Percentiles rank a stretch among this genome's conserved stretches.
phyloP scores from a whole-genome alignment of 2,797 vertebrate genomes.

The Rhinichthys osculus region DNA sequence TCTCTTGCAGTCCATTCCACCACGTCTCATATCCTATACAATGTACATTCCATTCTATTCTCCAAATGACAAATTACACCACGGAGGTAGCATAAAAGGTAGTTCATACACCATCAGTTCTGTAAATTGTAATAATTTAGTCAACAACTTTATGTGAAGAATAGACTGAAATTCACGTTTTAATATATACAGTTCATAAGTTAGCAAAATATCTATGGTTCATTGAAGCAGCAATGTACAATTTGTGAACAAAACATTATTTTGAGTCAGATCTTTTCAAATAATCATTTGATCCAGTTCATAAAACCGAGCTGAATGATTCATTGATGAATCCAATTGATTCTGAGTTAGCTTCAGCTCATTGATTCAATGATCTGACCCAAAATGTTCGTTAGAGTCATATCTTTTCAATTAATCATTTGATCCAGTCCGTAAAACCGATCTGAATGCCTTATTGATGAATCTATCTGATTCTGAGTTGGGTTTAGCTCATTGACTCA shows the following conservation, averaged over 20 bases:
- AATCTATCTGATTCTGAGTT: background rate
- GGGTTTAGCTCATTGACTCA: background rate
- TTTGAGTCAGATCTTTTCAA: background rate
- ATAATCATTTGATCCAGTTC: background rate
- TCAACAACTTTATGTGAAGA: background rate
- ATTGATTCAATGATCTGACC: background rate
- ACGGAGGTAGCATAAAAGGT: background rate
- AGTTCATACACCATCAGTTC: background rate
- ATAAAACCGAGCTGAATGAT: background rate
- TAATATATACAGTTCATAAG: background rate
- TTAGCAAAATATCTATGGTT: background rate
- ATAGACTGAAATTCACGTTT: background rate
- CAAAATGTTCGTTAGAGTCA: background rate
- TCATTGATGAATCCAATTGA: background rate
- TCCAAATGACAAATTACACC: background rate
- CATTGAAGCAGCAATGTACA: background rate
- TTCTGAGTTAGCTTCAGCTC: background rate
- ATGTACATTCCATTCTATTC: background rate
- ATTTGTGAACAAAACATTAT: background rate
- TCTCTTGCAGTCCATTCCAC: slow-evolving; percentile 4
- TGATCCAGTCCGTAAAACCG: background rate
- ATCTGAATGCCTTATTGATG: background rate
- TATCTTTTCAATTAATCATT: background rate
- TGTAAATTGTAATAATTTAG: background rate
- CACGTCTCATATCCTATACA: background rate